phyloP scores from a whole-genome alignment of 2,113 vertebrate genomes.

The Forbesichthys papilliferus region DNA sequence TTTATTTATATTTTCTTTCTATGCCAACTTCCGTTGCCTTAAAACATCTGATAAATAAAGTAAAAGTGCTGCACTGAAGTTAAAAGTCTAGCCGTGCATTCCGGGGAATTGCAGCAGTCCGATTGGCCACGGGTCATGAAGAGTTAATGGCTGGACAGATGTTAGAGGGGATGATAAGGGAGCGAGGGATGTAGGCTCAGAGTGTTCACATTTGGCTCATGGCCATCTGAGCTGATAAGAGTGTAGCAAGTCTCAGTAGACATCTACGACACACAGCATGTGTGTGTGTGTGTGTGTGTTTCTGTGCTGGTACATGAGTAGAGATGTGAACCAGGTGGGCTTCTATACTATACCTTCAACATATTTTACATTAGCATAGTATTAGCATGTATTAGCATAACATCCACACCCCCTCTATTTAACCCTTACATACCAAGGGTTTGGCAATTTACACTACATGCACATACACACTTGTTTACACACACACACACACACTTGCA shows the following conservation, averaged over 20 bases:
- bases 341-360: background rate
- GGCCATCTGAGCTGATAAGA: conserved; percentile 57
- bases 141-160: conserved; percentile 52
- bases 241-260: conserved; percentile 11
- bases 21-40: conserved; percentile 18
- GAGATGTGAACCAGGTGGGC: conserved; percentile 17
- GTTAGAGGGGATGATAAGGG: conserved; percentile 56
- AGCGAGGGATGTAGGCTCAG: conserved; percentile 41
- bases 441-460: background rate
- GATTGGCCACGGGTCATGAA: conserved; percentile 46
- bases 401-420: conserved; percentile 1
- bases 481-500: conserved; percentile 11
- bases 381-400: conserved; percentile 23
- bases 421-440: background rate
- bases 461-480: background rate
- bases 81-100: conserved; percentile 39
- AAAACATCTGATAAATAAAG: conserved; percentile 21
- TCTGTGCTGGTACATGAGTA: conserved; percentile 26
- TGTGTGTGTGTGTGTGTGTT: conserved; percentile 6
- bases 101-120: conserved; percentile 42
- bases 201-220: conserved; percentile 44
- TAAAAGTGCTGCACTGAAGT: conserved; percentile 30
- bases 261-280: background rate
- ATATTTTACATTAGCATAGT: conserved; percentile 37
- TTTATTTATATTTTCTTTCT: background rate